Conservation (phyloP, 2,888 invertebrate genomes). For the Seladonia tumulorum region DNA sequence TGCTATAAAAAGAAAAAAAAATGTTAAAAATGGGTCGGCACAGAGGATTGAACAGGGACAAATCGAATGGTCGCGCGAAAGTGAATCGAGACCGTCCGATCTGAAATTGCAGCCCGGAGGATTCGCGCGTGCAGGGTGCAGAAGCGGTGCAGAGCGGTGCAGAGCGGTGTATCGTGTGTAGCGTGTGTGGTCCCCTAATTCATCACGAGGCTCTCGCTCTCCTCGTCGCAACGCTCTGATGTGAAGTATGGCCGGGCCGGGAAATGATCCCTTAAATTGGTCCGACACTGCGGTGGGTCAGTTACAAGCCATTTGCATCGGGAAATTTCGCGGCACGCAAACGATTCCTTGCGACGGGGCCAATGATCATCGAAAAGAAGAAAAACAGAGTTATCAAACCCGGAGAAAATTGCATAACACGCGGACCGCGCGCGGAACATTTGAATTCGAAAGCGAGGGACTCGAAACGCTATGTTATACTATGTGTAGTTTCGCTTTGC, state of each 20-base stretch:
- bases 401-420: constrained; percentile 2
- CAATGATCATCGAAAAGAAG: neutral
- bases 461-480: neutral
- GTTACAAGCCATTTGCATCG: constrained; percentile 78
- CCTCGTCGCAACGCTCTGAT: constrained; percentile 80
- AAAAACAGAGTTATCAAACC: neutral
- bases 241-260: constrained; percentile 77
- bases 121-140: constrained; percentile 41
- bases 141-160: neutral
- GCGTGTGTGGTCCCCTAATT: constrained; percentile 78
- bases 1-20: no score
- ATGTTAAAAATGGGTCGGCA: no score
- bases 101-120: constrained; percentile 59
- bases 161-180: constrained; percentile 26
- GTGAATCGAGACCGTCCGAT: constrained; percentile 47
- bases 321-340: constrained; percentile 65
- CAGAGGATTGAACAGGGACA: neutral
- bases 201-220: constrained; percentile 69
- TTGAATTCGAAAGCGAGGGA: neutral
- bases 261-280: constrained; percentile 83
- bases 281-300: constrained; percentile 82
- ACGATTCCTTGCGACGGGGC: neutral
- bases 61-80: constrained; percentile 52
- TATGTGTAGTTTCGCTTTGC: neutral
- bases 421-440: neutral